Evolutionary conservation across 2,113 vertebrate species (phyloP).

Genomic region (Brienomyrus brachyistius): DNA sequence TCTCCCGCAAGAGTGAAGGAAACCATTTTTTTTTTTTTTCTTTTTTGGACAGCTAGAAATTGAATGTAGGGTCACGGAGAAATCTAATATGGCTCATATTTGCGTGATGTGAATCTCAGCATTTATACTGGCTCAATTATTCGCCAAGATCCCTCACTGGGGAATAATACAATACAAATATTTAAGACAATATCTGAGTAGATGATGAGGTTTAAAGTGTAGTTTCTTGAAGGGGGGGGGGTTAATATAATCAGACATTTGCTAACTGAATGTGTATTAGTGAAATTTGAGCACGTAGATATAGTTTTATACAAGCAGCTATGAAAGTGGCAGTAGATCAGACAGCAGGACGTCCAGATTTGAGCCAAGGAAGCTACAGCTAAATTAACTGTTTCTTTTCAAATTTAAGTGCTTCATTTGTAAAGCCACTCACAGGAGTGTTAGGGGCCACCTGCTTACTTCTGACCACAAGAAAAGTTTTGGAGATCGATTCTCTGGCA

Average conservation of each 20-base stretch:
- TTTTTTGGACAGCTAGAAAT: slow-evolving; percentile 37
- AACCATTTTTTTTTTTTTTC: slow-evolving; percentile 31
- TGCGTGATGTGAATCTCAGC: not conserved
- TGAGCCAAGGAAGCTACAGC: slow-evolving; percentile 7
- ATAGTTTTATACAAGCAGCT: not conserved
- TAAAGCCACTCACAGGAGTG: not conserved
- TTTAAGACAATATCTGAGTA: slow-evolving; percentile 20
- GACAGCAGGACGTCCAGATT: slow-evolving; percentile 48
- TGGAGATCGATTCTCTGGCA: not conserved
- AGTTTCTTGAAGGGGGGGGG: slow-evolving; percentile 15
- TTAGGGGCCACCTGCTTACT: not conserved
- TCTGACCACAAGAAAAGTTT: not conserved
- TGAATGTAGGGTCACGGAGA: slow-evolving; percentile 19
- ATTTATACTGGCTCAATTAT: not conserved
- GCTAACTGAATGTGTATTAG: not conserved
- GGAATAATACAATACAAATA: slow-evolving; percentile 13
- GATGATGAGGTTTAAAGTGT: slow-evolving; percentile 30
- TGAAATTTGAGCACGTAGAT: not conserved
- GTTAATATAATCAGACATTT: not conserved
- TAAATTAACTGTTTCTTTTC: not conserved
- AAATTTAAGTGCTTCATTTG: not conserved
- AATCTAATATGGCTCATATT: slow-evolving; percentile 13
- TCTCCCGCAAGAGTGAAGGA: slow-evolving; percentile 41
- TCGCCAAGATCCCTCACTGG: not conserved
- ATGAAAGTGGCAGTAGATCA: not conserved